A percentile compares a stretch with the other conserved stretches of the same genome.
Evolutionary conservation across 2,113 vertebrate species (phyloP).

Genomic region (Petromus typicus): DNA sequence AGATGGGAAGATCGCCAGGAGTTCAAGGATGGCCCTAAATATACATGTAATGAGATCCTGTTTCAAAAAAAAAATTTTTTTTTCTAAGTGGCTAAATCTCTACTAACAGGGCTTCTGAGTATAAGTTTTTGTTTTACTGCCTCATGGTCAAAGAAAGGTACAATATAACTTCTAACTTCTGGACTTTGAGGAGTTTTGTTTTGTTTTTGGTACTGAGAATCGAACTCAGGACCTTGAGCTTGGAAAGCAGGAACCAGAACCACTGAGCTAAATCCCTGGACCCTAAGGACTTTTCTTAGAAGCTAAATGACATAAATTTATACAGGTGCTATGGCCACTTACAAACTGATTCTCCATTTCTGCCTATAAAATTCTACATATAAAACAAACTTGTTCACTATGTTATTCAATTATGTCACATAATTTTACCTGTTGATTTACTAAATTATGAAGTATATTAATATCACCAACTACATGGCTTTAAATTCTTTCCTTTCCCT

Average conservation of each 20-base stretch:
- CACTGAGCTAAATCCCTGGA: no score
- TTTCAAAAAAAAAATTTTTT: not conserved
- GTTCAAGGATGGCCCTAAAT: not conserved
- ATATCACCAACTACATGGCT: not conserved
- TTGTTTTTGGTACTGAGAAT: no score
- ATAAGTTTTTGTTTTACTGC: conserved; percentile 22
- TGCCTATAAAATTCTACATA: not conserved
- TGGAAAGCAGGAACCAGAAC: no score
- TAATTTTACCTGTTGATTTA: not conserved
- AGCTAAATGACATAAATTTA: conserved; percentile 25
- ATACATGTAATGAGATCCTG: not conserved
- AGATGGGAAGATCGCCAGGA: not conserved
- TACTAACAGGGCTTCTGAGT: not conserved
- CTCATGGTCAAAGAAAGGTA: not conserved
- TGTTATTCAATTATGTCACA: conserved; percentile 15
- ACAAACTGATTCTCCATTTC: not conserved
- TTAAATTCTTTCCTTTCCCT: not conserved
- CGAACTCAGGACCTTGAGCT: no score
- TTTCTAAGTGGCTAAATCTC: conserved; percentile 14
- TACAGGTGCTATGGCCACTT: not conserved
- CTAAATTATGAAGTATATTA: conserved; percentile 40
- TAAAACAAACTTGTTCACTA: not conserved
- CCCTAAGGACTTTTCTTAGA: not conserved
- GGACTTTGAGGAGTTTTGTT: not conserved
- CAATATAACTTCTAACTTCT: not conserved